phyloP scores from a whole-genome alignment of 2,113 vertebrate species.

The Lophura nycthemera region DNA sequence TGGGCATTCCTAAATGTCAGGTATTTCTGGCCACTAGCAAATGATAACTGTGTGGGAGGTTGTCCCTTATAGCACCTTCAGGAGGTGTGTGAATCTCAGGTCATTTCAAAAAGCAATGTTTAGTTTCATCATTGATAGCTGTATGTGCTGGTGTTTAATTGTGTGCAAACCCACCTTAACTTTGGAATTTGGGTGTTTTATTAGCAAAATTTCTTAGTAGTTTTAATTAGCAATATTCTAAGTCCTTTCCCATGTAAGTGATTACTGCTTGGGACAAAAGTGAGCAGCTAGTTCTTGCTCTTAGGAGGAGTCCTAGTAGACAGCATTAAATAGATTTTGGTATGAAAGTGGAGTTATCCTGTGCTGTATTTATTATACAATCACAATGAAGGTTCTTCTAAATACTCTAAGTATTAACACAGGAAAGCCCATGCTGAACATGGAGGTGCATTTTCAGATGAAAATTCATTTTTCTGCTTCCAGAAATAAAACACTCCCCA shows the following conservation, averaged over 20 bases:
- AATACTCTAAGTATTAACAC: not conserved
- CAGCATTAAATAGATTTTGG: not conserved
- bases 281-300: not conserved
- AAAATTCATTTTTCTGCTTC: not conserved
- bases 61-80: not conserved
- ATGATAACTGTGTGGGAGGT: not conserved
- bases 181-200: not conserved
- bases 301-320: not conserved
- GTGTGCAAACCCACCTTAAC: not conserved
- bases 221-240: not conserved
- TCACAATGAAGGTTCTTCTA: not conserved
- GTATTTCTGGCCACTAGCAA: not conserved
- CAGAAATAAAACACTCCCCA: not conserved
- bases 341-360: not conserved
- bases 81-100: not conserved
- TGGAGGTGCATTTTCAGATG: rapidly evolving
- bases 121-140: not conserved
- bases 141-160: not conserved
- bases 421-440: not conserved
- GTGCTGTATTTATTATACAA: not conserved
- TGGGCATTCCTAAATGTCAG: not conserved
- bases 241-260: not conserved
- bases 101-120: not conserved
- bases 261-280: not conserved
- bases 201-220: not conserved